Conservation (phyloP, 2,888 invertebrate species). For the Serrognathus titanus region DNA sequence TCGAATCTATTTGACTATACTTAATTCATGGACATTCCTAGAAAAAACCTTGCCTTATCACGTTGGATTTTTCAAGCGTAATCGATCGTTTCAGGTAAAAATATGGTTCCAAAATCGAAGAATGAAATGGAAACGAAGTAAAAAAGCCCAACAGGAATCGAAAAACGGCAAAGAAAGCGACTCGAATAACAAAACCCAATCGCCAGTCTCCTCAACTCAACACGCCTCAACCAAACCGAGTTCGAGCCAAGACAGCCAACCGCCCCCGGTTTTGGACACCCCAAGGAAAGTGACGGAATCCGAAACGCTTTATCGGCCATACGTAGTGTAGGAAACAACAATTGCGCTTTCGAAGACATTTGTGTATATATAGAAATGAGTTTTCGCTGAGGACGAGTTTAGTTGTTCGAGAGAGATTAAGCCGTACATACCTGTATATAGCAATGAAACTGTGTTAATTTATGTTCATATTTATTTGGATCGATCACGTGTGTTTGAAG, state of each 20-base stretch:
- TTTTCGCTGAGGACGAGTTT: not conserved
- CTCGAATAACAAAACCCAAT: conserved; percentile 8
- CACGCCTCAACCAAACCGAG: conserved; percentile 16
- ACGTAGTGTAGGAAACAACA: conserved; percentile 47
- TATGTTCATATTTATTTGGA: not conserved
- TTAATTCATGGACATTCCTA: no score
- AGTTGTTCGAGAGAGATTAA: not conserved
- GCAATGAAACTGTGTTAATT: not conserved
- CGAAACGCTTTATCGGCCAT: conserved; percentile 51
- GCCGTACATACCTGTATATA: not conserved
- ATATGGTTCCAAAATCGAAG: conserved; percentile 98
- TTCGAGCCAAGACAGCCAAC: conserved; percentile 22
- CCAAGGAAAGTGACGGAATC: conserved; percentile 41
- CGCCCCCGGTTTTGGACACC: conserved; percentile 14
- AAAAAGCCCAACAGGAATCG: conserved; percentile 90
- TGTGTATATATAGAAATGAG: conserved; percentile 11
- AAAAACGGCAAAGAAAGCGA: conserved; percentile 54
- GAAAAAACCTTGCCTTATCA: no score
- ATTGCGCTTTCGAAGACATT: not conserved
- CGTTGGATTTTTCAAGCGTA: no score
- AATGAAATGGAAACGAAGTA: conserved; percentile 98
- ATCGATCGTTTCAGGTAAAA: conserved; percentile 70
- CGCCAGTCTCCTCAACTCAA: conserved; percentile 21
- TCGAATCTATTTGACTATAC: no score
- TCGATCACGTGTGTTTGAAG: conserved; percentile 2